phyloP scores from a whole-genome alignment of 2,888 invertebrate genomes.

The Phaonia tiefii region DNA sequence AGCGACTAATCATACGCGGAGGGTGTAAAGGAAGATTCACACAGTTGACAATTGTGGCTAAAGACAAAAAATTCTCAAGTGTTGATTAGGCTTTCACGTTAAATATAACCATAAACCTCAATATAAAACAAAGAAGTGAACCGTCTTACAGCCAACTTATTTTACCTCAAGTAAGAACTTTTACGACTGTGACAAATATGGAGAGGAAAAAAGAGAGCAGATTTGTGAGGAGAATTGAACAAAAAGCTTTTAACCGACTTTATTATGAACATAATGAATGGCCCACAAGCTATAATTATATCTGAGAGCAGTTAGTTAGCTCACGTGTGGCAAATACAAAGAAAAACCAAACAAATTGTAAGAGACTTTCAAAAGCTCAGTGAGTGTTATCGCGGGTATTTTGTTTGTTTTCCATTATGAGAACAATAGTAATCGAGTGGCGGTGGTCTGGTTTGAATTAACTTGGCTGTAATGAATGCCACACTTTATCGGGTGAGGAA shows the following conservation, averaged over 20 bases:
- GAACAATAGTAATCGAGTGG: no score
- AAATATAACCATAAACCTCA: not conserved
- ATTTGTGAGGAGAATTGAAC: no score
- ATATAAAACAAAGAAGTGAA: not conserved
- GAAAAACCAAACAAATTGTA: not conserved
- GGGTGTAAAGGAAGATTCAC: not conserved
- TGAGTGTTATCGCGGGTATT: not conserved
- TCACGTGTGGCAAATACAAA: not conserved
- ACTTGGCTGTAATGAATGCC: no score
- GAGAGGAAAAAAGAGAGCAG: not conserved
- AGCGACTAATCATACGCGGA: no score
- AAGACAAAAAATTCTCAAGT: not conserved
- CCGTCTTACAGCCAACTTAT: no score
- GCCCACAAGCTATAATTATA: not conserved
- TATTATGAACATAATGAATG: not conserved
- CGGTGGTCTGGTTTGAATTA: no score
- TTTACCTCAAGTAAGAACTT: not conserved
- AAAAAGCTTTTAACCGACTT: slow-evolving; percentile 8
- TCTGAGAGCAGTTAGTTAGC: not conserved
- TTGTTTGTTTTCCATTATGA: not conserved
- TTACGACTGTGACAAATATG: not conserved
- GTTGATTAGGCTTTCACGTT: not conserved
- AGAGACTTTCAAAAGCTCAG: not conserved
- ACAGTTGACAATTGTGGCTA: not conserved
- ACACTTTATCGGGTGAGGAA: slow-evolving; percentile 4